Base-by-base conservation (phyloP, 2,113 vertebrate species). In the Cephalopholis sonnerati region DNA sequence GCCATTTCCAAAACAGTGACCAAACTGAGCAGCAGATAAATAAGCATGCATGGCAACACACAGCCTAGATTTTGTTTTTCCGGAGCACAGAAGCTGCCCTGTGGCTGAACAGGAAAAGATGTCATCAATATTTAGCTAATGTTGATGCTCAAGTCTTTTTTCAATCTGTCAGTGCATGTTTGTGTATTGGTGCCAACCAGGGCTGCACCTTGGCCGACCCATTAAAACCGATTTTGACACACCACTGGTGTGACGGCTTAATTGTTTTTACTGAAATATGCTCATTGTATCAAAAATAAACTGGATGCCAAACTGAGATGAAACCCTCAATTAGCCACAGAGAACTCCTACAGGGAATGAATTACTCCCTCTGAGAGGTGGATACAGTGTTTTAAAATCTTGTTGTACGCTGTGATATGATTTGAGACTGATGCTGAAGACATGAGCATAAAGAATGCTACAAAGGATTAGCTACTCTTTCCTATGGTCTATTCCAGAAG, bases 211-310 rank as follows among this genome's bases (percentile, higher is more conserved):
- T 55, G 16, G 36, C 11, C 18, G 57, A 61, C 51, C 53, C 53
- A 74, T 61, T 79, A 69, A 54, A 48, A 63, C 54, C 0, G 48
- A 57, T 58, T 66, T 10, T 25, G 53, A 67, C 57, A 64, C 39
- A 55, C n/a, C 41, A 46, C 72, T 24, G 44, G 25, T 29, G 46
- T 64, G 53, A 79, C 3, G 2, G 64, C 20, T 17, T 53, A 79
- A 82, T 65, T 70, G 29, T 79, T 70, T 69, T 65, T 64, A 74
- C 51, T 48, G 32, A 80, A 83, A 85, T 82, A 27, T 58, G 55
- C 66, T 79, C 29, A 63, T 58, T 83, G 29, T 44, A 64, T 66
- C 22, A 25, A 72, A 86, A 50, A 79, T 68, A 61, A 85, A 79
- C 22, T 54, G 39, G 13, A 73, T 69, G 70, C 54, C 81, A 84